Evolutionary conservation across 53 echinoderm and acorn worm genomes (phyloP), one percentile per base, ranked within the genome.

Genomic region (Hippasteria phrygiana): DNA sequence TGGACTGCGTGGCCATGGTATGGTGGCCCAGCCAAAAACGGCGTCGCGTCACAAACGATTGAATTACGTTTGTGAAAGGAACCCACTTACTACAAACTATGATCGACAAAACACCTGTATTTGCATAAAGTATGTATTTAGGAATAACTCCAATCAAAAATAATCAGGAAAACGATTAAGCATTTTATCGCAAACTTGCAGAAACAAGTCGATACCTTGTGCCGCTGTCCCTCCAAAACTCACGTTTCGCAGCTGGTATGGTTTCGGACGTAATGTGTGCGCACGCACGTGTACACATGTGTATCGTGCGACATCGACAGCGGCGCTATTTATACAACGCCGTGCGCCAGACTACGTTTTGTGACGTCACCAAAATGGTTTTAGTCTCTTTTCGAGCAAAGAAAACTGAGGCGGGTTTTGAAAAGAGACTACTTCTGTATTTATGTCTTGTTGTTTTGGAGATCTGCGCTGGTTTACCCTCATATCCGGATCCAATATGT

Each of bases 401-500:
- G 2, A 20, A 18, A 72, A n/a, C 13, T 22, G 39, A 12, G 72
- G 27, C 37, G 11, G 59, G 16, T 13, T 4, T 4, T 59, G 40
- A 42, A 72, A 72, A 42, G 42, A 72, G 72, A 72, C 72, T 72
- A 72, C 40, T 1, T 13, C 42, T 72, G 40, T 72, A 72, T 72
- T 72, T 72, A 72, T 72, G 72, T 72, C 12, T 51, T 85, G 85
- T 85, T 40, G 85, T 85, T 69, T 71, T 85, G 85, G 85, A 71
- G 85, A 85, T 71, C 75, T 43, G 34, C 85, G 34, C 71, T 85
- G 85, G 85, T 85, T 35, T 66, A 65, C 66, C 20, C 62, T 3
- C 8, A 78, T 9, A 55, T 14, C 5, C 36, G 4, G n/a, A 20
- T 1, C 8, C 54, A 54, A 17, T 20, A 59, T 8, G 26, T n/a